Conservation (phyloP, 2,113 vertebrate species). For the Mobula birostris region DNA sequence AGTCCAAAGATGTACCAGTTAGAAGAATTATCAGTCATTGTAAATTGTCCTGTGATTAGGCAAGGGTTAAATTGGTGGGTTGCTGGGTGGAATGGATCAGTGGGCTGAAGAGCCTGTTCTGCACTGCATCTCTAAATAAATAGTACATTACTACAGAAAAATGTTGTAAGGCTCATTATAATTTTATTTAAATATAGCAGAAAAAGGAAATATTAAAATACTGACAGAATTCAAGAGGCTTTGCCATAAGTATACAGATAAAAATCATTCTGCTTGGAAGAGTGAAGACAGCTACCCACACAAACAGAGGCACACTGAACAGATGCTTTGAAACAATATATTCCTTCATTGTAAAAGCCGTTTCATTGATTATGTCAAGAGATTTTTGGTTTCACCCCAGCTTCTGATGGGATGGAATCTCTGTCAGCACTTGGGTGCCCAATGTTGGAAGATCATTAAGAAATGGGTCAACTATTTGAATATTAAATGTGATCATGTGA, state of each 20-base stretch:
- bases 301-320: not conserved
- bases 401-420: not conserved
- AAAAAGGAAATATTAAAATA: not conserved
- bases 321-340: not conserved
- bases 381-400: not conserved
- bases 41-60: too few relatives aligned
- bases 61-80: too few relatives aligned
- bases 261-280: not conserved
- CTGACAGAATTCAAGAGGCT: not conserved
- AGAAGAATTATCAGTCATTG: too few relatives aligned
- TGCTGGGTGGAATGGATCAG: too few relatives aligned
- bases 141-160: not conserved
- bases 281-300: not conserved
- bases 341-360: not conserved
- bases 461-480: not conserved
- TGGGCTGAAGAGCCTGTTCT: too few relatives aligned
- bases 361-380: not conserved
- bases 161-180: not conserved
- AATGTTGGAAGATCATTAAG: not conserved
- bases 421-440: not conserved
- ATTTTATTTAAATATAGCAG: slow-evolving; percentile 16
- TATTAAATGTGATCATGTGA: not conserved
- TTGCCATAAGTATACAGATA: not conserved
- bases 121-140: too few relatives aligned
- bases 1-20: too few relatives aligned